Percentiles rank a stretch among this genome's conserved stretches.
phyloP scores from a whole-genome alignment of 2,888 invertebrate genomes.

The Phlogophora meticulosa region DNA sequence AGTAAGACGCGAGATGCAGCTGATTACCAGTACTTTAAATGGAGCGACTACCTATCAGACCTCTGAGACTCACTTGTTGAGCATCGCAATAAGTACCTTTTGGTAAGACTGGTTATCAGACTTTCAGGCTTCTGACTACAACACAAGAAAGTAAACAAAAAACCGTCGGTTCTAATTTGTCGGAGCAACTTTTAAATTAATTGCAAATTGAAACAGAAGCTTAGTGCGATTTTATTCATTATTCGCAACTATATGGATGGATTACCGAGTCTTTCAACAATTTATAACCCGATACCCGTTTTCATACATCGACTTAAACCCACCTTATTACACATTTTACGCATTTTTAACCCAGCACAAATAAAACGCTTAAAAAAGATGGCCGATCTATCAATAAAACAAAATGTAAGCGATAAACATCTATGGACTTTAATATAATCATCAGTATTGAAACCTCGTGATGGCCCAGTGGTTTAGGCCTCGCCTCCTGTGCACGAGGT shows the following conservation, averaged over 20 bases:
- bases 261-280: conserved; percentile 13
- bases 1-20: no score
- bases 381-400: conserved; percentile 6
- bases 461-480: no score
- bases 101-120: no score
- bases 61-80: no score
- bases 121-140: no score
- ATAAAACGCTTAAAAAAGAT: neutral
- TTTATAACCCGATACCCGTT: conserved; percentile 8
- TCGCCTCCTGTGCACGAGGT: no score
- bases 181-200: neutral
- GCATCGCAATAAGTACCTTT: no score
- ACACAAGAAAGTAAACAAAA: no score
- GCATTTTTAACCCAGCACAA: neutral
- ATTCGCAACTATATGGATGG: conserved; percentile 15
- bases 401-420: conserved; percentile 5
- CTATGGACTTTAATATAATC: conserved; percentile 15
- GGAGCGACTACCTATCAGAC: no score
- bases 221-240: conserved; percentile 10
- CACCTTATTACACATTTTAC: neutral
- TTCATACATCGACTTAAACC: neutral
- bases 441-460: no score
- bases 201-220: neutral
- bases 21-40: no score
- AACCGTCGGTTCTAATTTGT: no score